These are phyloP conservation scores for Pipistrellus pipistrellus DNA, from an alignment of 2,797 vertebrate species.

Conservation along the genomic window DNA sequence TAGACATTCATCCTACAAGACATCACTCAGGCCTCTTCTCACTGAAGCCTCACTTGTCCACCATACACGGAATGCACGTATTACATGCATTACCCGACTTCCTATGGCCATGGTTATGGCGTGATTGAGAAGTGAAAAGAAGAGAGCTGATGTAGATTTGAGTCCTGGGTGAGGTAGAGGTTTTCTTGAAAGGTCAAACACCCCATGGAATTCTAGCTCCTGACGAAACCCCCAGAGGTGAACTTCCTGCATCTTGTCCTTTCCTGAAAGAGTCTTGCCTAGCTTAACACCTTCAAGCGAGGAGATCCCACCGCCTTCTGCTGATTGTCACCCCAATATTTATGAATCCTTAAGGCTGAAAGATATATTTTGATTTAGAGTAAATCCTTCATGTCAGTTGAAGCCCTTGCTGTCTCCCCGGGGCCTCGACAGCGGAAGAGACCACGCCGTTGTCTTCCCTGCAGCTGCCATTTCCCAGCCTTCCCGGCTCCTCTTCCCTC, in stretches of 20 bases:
- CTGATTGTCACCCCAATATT: not conserved
- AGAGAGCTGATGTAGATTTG: not conserved
- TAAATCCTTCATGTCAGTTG: not conserved
- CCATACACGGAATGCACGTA: not conserved
- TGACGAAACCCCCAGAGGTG: not conserved
- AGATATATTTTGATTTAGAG: not conserved
- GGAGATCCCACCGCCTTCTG: not conserved
- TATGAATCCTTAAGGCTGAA: not conserved
- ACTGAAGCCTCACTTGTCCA: not conserved
- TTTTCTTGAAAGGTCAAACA: conserved; percentile 5
- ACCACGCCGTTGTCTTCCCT: not conserved
- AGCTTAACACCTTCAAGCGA: conserved; percentile 27
- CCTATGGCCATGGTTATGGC: not conserved
- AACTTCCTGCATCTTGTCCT: not conserved
- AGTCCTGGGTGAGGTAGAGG: not conserved
- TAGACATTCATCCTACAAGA: not conserved
- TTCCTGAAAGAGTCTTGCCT: not conserved
- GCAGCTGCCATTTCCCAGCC: not conserved
- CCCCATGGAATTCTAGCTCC: not conserved
- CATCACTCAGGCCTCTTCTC: not conserved
- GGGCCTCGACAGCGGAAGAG: not conserved
- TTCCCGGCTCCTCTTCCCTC: not conserved
- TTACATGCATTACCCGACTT: not conserved
- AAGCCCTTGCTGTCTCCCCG: not conserved
- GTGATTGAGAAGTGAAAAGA: not conserved